Evolutionary conservation across 2,797 vertebrate species (phyloP).

Genomic region (Enteromius viviparus): DNA sequence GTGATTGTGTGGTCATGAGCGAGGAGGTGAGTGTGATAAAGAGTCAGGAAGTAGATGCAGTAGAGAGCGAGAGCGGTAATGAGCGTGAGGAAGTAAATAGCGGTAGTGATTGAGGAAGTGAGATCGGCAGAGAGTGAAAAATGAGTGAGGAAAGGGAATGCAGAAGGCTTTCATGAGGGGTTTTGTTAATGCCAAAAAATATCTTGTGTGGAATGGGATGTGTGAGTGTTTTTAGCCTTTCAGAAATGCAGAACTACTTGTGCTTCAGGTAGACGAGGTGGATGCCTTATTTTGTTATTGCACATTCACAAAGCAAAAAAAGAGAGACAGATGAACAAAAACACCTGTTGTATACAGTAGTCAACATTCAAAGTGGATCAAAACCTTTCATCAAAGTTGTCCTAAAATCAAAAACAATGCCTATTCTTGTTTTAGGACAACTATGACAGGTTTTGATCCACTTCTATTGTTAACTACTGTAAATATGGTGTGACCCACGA

Average conservation of each 20-base stretch:
- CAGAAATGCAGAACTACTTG: constrained; percentile 42
- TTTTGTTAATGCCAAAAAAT: constrained; percentile 32
- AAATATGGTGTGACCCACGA: constrained; percentile 9
- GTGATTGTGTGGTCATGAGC: background rate
- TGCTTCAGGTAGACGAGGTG: constrained; percentile 46
- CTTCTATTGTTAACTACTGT: too few relatives aligned
- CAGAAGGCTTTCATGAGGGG: constrained; percentile 10
- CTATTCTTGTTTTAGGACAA: too few relatives aligned
- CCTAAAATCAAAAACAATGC: too few relatives aligned
- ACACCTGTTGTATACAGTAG: background rate
- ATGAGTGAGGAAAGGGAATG: background rate
- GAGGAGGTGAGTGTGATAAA: background rate
- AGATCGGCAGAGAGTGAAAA: background rate
- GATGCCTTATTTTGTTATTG: constrained; percentile 62
- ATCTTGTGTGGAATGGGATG: background rate
- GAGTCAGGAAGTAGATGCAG: background rate
- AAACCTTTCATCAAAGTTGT: too few relatives aligned
- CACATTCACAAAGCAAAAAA: constrained; percentile 27
- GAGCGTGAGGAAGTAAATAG: background rate
- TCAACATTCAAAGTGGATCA: too few relatives aligned
- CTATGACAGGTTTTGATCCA: too few relatives aligned
- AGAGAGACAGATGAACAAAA: background rate
- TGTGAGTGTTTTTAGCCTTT: constrained; percentile 34
- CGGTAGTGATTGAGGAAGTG: background rate
- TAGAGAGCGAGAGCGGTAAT: background rate